phyloP scores from a whole-genome alignment of 1,140 invertebrate genomes.

The Neodiprion pinetum region DNA sequence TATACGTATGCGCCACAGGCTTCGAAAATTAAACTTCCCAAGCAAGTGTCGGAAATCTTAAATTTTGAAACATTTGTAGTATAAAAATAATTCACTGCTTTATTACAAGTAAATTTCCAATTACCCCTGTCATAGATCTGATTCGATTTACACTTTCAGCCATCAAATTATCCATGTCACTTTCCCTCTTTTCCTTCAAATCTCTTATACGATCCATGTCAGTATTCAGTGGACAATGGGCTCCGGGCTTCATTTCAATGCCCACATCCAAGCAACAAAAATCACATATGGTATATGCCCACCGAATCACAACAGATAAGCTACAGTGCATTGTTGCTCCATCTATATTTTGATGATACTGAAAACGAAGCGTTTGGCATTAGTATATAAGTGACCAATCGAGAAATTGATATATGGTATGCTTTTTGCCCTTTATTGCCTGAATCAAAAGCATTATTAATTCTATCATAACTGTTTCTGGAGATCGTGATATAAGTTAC shows the following conservation, averaged over 20 bases:
- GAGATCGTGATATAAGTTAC: no score
- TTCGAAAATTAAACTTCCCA: neutral
- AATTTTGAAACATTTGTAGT: neutral
- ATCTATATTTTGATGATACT: conserved; percentile 63
- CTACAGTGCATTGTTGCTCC: conserved; percentile 59
- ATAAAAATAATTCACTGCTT: neutral
- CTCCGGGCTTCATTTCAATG: conserved; percentile 54
- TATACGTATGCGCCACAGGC: neutral
- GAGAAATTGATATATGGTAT: conserved; percentile 13
- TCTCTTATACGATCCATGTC: neutral
- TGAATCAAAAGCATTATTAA: no score
- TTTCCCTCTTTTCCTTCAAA: neutral
- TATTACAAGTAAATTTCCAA: conserved; percentile 9
- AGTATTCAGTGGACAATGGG: conserved; percentile 55
- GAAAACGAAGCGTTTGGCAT: conserved; percentile 29
- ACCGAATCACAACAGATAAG: conserved; percentile 60
- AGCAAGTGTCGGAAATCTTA: neutral
- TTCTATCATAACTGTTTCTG: no score
- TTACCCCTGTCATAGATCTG: conserved; percentile 35
- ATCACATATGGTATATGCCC: conserved; percentile 65
- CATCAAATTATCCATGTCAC: accelerated
- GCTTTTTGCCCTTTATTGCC: conserved; percentile 8
- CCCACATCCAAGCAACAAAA: conserved; percentile 59
- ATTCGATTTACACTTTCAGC: neutral
- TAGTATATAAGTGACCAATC: conserved; percentile 11